These are phyloP conservation scores for Asarcornis scutulata DNA, from an alignment of 2,113 vertebrate genomes.

Conservation along the genomic window DNA sequence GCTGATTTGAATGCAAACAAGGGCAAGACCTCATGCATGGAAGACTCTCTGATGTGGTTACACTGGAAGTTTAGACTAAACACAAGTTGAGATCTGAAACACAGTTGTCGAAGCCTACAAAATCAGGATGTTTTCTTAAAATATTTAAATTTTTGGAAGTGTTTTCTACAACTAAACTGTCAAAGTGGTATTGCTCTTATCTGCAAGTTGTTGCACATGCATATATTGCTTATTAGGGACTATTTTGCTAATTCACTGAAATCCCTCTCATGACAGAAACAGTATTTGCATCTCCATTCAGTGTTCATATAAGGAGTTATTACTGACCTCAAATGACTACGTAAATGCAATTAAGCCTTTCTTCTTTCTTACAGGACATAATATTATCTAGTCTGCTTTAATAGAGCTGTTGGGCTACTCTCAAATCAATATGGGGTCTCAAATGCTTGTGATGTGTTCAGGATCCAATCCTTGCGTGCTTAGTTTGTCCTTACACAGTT, in stretches of 20 bases:
- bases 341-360: neutral
- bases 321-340: neutral
- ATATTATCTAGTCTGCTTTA: neutral
- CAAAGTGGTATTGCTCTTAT: constrained; percentile 6
- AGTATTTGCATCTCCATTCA: neutral
- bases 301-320: neutral
- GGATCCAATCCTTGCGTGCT: neutral
- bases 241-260: constrained; percentile 37
- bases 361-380: neutral
- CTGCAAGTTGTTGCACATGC: constrained; percentile 20
- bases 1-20: constrained; percentile 71
- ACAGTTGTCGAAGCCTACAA: constrained; percentile 58
- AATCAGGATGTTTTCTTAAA: constrained; percentile 41
- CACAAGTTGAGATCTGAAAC: constrained; percentile 58
- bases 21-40: constrained; percentile 61
- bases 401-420: neutral
- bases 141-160: neutral
- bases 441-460: neutral
- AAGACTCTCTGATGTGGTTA: constrained; percentile 66
- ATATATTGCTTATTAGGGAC: constrained; percentile 21
- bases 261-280: constrained; percentile 9
- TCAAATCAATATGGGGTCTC: neutral
- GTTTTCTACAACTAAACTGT: constrained; percentile 21
- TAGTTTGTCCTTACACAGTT: neutral
- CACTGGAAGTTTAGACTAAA: constrained; percentile 71